Base-by-base conservation (phyloP, 2,888 invertebrate species). In the Germaria angustata region DNA sequence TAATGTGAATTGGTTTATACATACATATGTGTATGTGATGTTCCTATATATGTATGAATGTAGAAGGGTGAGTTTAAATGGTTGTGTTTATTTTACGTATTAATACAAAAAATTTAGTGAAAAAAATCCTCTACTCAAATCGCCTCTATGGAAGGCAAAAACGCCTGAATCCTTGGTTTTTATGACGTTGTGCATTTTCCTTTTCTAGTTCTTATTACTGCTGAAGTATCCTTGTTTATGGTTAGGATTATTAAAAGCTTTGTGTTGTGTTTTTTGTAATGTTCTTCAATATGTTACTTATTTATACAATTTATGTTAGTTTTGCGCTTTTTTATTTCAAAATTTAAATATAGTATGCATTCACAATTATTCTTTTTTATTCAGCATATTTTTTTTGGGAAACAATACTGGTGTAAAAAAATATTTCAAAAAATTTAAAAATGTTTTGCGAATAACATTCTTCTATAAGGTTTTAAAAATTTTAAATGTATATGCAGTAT, bases 31-130 rank as follows among this genome's bases (percentile, higher is more conserved):
- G 13, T 53, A 7, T 53, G 17, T 28, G 11, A 24, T 15, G 15
- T 2, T 41, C 11, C 3, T 11, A 11, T 4, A 15, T 41, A 17
- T 39, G 8, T 6, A 72, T 28, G 28, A 1, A 53, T 34, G 24
- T 51, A 46, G 9, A n/a, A n/a, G n/a, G n/a, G n/a, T n/a, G 63
- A 69, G 32, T 36, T 22, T 46, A 71, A 68, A 51, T 57, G 41
- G 61, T 46, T 69, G 51, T 65, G 61, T 79, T 71, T 57, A 63
- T 69, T 69, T 49, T 51, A 49, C 55, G 59, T 69, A 68, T 73
- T 53, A 66, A 78, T 73, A 79, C 68, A 76, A 46, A 17, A 28
- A 20, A 17, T 36, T 34, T 36, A 39, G 7, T n/a, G 9, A 36
- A 8, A 36, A 57, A 39, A 39, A 68, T 55, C 49, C 8, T 32